These are phyloP conservation scores for Mellilla xanthometata DNA, from an alignment of 2,888 invertebrate species.

Conservation along the genomic window DNA sequence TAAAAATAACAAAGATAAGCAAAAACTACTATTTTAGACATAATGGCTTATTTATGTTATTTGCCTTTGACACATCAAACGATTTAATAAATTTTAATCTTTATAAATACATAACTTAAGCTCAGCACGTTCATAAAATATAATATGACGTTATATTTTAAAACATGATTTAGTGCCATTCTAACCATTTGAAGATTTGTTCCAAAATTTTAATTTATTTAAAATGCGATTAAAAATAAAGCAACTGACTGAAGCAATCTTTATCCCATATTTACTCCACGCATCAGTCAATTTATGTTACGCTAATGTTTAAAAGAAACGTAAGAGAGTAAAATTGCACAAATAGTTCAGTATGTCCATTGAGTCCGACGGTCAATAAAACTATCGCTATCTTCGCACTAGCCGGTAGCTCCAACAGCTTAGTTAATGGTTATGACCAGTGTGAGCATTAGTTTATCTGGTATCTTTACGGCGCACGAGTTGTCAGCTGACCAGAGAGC, in stretches of 20 bases:
- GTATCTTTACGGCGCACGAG: conserved; percentile 4
- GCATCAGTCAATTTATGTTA: too few species aligned
- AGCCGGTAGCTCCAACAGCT: conserved; percentile 14
- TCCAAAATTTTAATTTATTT: too few species aligned
- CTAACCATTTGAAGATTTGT: too few species aligned
- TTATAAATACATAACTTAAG: too few species aligned
- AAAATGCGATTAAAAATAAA: too few species aligned
- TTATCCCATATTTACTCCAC: too few species aligned
- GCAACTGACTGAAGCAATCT: too few species aligned
- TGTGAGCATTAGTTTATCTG: conserved; percentile 14
- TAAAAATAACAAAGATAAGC: conserved; percentile 1
- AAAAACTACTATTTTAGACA: too few species aligned
- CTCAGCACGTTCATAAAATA: too few species aligned
- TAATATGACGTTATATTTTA: too few species aligned
- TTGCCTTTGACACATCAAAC: conserved; percentile 3
- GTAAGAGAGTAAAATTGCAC: background rate
- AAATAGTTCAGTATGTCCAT: conserved; percentile 3
- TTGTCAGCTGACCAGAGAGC: background rate
- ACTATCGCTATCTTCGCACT: conserved; percentile 9
- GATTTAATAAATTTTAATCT: background rate
- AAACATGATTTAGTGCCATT: too few species aligned
- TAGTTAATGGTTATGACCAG: conserved; percentile 18
- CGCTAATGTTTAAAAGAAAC: background rate
- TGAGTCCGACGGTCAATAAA: conserved; percentile 14
- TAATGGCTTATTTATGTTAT: too few species aligned